Base-by-base conservation (phyloP, 2,888 invertebrate genomes). In the Celastrina argiolus region DNA sequence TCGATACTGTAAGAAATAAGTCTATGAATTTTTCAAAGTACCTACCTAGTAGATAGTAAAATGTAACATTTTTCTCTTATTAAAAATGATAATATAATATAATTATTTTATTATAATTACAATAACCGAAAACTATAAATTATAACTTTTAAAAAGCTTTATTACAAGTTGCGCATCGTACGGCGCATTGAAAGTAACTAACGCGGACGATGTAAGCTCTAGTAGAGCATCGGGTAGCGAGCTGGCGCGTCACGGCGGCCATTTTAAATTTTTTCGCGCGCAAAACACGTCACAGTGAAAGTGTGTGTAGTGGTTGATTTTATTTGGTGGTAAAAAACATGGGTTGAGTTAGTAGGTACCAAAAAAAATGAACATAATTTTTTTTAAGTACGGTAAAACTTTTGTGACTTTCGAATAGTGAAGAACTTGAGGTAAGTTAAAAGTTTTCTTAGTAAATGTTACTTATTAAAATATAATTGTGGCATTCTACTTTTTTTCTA, bases 151-250 rank as follows among this genome's bases (percentile, higher is more conserved):
- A n/a, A n/a, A n/a, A n/a, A 22, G 22, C n/a, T 51, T 22, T 4
- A 14, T 36, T 36, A 51, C 12, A 51, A 73, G 70, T 76, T 82
- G 88, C 88, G 88, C 88, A 88, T 81, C 79, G 73, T 42, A 70
- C 75, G 77, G 83, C 88, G 88, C 88, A 87, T 78, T 80, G 78
- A 78, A 71, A 79, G 78, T 78, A 79, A 73, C 72, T 73, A 65
- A 22, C 39, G 65, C 72, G 72, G 66, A 69, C 73, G 75, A 74
- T 78, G 70, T 74, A 72, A 75, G 71, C 73, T 75, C 82, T 87
- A 88, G 87, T 88, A 80, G 72, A 76, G 74, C 73, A 71, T 78
- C 76, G 82, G 85, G 79, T 78, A 81, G 79, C 86, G 79, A 78
- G 79, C 67, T 66, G 73, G 56, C 75, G 78, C 81, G 81, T 76